Percentiles rank a stretch among this genome's conserved stretches.
Evolutionary conservation across 2,797 vertebrate genomes (phyloP).

Genomic region (Mionectes olivaceus): DNA sequence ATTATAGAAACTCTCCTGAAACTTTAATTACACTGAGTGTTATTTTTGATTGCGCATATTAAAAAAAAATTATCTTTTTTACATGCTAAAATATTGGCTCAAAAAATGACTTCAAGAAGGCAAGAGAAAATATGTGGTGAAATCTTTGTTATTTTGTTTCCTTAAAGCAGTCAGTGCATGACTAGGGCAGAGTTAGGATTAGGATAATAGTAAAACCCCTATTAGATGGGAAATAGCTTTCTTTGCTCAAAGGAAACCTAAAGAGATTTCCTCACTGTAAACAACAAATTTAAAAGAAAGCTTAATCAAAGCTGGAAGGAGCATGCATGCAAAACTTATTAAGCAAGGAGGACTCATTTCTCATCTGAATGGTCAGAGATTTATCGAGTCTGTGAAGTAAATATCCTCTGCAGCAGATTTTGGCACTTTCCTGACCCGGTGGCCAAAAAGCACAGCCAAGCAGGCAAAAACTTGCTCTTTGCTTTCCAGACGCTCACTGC

Average conservation of each 20-base stretch:
- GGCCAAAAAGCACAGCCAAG: not conserved
- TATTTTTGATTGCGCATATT: not conserved
- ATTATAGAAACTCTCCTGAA: not conserved
- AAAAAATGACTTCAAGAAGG: not conserved
- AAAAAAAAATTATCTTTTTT: not conserved
- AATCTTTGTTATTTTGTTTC: not conserved
- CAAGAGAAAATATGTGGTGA: not conserved
- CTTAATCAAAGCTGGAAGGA: not conserved
- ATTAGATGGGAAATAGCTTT: not conserved
- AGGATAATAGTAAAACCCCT: not conserved
- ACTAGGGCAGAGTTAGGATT: not conserved
- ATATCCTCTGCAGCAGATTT: not conserved
- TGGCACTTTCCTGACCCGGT: not conserved
- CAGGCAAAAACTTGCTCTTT: not conserved
- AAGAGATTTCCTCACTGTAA: not conserved
- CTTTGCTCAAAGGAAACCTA: not conserved
- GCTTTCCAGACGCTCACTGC: not conserved
- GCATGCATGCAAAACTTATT: not conserved
- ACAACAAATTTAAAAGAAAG: not conserved
- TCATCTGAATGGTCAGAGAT: not conserved
- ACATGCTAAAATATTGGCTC: not conserved
- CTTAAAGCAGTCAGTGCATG: not conserved
- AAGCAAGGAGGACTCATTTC: not conserved
- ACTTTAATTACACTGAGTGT: not conserved
- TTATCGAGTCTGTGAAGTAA: not conserved